phyloP scores from a whole-genome alignment of 2,888 invertebrate species.

The Apamea monoglypha region DNA sequence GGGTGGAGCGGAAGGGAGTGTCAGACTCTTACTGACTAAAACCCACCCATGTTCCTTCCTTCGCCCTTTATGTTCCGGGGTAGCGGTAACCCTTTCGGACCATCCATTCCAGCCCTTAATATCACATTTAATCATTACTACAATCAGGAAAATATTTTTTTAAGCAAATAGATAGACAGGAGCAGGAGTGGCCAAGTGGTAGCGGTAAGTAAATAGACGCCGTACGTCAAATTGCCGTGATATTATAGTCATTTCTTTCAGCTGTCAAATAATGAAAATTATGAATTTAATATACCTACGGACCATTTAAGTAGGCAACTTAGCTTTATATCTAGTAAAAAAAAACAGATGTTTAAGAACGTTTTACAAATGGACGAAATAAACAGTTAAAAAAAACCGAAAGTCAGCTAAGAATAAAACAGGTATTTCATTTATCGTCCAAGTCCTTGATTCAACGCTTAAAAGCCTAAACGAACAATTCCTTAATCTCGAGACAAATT shows the following conservation, averaged over 20 bases:
- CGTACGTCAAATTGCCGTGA: not conserved
- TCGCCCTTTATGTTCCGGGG: too few relatives aligned
- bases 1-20: too few relatives aligned
- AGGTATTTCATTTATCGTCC: not conserved
- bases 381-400: not conserved
- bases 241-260: not conserved
- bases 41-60: too few relatives aligned
- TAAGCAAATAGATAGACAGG: not conserved
- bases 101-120: not conserved
- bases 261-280: not conserved
- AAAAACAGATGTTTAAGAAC: not conserved
- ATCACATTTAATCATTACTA: not conserved
- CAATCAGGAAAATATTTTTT: not conserved
- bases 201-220: not conserved
- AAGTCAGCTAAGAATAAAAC: constrained; percentile 10
- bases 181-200: too few relatives aligned
- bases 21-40: too few relatives aligned
- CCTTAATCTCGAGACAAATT: constrained; percentile 24
- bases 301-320: not conserved
- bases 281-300: not conserved
- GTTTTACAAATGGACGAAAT: not conserved
- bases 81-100: too few relatives aligned
- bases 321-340: not conserved
- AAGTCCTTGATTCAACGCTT: constrained; percentile 15
- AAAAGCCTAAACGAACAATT: constrained; percentile 24